These are phyloP conservation scores for Junonia oenone DNA, from an alignment of 2,888 invertebrate species.

Conservation along the genomic window DNA sequence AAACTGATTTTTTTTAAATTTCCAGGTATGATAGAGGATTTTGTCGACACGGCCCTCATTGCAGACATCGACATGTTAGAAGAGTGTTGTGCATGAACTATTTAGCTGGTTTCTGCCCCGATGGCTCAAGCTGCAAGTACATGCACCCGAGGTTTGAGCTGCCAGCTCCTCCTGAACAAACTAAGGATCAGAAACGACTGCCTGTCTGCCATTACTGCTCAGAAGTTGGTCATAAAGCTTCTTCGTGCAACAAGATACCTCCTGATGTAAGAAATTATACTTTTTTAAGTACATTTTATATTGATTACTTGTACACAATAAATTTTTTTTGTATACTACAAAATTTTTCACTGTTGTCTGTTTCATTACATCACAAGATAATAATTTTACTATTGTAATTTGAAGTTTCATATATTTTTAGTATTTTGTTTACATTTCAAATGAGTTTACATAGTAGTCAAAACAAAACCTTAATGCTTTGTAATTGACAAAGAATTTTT, in stretches of 20 bases:
- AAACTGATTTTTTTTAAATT: constrained; percentile 4
- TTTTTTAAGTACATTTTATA: too few species aligned
- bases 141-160: constrained; percentile 98
- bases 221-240: constrained; percentile 97
- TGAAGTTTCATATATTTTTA: too few species aligned
- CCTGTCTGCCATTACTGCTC: constrained; percentile 97
- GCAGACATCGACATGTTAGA: constrained; percentile 96
- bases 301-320: too few species aligned
- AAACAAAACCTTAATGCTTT: too few species aligned
- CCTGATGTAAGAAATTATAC: constrained; percentile 79
- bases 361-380: too few species aligned
- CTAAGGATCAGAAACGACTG: constrained; percentile 90
- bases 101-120: constrained; percentile 95
- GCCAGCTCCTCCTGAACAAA: constrained; percentile 92
- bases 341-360: too few species aligned
- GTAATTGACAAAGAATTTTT: too few species aligned
- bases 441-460: too few species aligned
- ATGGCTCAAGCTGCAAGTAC: constrained; percentile 95
- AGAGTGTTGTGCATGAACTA: constrained; percentile 97
- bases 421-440: too few species aligned
- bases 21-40: constrained; percentile 96
- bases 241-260: constrained; percentile 93
- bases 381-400: too few species aligned
- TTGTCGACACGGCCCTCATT: constrained; percentile 98
- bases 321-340: too few species aligned